These are phyloP conservation scores for Rousettus madagascariensis DNA, from an alignment of 2,797 vertebrate genomes.

Conservation along the genomic window DNA sequence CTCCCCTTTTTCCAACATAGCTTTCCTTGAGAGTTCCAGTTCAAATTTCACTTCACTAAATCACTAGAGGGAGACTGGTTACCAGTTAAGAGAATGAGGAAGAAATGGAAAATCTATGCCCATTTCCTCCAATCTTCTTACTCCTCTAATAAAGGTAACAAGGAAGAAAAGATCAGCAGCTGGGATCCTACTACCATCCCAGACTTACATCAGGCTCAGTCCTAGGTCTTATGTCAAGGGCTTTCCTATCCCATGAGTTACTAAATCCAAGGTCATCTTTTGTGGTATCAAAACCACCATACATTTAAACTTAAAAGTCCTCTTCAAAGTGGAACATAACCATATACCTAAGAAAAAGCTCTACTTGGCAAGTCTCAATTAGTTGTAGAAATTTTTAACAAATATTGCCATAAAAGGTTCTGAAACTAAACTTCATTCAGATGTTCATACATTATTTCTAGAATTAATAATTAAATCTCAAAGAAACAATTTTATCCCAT, in stretches of 20 bases:
- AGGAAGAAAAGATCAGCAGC: not conserved
- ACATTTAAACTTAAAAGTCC: not conserved
- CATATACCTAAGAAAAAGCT: not conserved
- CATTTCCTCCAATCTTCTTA: not conserved
- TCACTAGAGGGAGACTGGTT: not conserved
- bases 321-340: slow-evolving; percentile 15
- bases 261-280: not conserved
- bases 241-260: not conserved
- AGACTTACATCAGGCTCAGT: not conserved
- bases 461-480: slow-evolving; percentile 16
- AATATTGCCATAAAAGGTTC: not conserved
- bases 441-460: slow-evolving; percentile 39
- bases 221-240: not conserved
- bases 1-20: not conserved
- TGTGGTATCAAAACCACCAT: not conserved
- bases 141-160: not conserved
- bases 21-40: not conserved
- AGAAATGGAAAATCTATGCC: not conserved
- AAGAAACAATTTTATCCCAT: slow-evolving; percentile 16
- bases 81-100: not conserved
- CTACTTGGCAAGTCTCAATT: not conserved
- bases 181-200: not conserved
- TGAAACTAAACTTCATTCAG: slow-evolving; percentile 37
- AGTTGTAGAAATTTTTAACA: not conserved
- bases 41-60: not conserved